phyloP scores from a whole-genome alignment of 2,888 invertebrate species.

The Masnerella sp. region DNA sequence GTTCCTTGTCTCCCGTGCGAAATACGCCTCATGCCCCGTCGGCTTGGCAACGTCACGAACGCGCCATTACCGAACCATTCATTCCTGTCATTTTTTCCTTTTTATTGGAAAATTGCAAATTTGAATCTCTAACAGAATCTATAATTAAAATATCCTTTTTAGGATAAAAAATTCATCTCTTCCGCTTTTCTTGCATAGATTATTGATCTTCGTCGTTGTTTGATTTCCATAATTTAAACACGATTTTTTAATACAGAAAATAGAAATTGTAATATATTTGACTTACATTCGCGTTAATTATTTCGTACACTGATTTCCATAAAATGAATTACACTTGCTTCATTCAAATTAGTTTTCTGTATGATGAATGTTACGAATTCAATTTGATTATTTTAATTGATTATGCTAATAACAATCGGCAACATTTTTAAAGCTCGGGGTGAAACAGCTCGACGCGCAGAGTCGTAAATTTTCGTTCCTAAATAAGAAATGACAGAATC shows the following conservation, averaged over 20 bases:
- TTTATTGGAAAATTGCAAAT: neutral
- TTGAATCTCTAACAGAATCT: neutral
- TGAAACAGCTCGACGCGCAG: neutral
- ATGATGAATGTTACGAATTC: too few relatives aligned
- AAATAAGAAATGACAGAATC: constrained; percentile 45
- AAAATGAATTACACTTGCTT: neutral
- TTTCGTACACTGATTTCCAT: neutral
- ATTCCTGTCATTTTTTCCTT: constrained; percentile 6
- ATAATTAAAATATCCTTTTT: neutral
- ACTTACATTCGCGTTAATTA: too few relatives aligned
- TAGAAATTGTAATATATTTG: too few relatives aligned
- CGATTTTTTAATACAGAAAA: too few relatives aligned
- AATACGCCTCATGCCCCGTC: constrained; percentile 47
- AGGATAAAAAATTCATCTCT: too few relatives aligned
- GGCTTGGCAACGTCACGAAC: constrained; percentile 40
- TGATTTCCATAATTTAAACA: too few relatives aligned
- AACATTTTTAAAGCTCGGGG: neutral
- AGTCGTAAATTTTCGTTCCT: constrained; percentile 42
- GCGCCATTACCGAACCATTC: constrained; percentile 33
- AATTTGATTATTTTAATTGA: neutral
- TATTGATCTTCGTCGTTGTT: too few relatives aligned
- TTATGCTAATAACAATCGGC: neutral
- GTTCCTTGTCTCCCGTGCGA: constrained; percentile 60
- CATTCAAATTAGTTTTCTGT: neutral
- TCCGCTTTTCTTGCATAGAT: too few relatives aligned